Percentiles rank a stretch among this genome's conserved stretches.
These are phyloP conservation scores for Pinna nobilis DNA, from an alignment of 1,140 invertebrate genomes.

Conservation along the genomic window DNA sequence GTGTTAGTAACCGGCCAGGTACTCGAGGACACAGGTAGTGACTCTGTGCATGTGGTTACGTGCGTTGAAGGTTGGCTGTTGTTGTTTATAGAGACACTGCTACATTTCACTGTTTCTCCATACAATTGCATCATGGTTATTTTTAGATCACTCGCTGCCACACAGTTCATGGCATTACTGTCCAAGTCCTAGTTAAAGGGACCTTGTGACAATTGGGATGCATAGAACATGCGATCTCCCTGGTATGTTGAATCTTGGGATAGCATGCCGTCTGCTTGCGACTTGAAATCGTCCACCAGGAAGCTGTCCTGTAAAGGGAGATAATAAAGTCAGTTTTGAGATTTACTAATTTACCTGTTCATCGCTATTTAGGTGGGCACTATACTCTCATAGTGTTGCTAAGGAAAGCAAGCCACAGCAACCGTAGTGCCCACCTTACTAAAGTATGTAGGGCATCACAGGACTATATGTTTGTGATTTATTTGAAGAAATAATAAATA, in stretches of 20 bases:
- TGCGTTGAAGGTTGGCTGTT: conserved; percentile 11
- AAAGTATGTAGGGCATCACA: too few relatives aligned
- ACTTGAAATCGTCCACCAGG: conserved; percentile 90
- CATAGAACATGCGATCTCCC: conserved; percentile 83
- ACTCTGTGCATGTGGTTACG: conserved; percentile 4
- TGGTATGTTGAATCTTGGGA: conserved; percentile 97
- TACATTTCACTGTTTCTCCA: conserved; percentile 21
- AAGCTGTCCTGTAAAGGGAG: conserved; percentile 87
- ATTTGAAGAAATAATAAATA: too few relatives aligned
- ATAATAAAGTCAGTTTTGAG: conserved; percentile 17
- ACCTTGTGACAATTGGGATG: conserved; percentile 78
- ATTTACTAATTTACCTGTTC: too few relatives aligned
- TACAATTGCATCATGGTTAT: conserved; percentile 25
- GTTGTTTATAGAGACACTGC: conserved; percentile 14
- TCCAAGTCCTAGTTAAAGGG: conserved; percentile 69
- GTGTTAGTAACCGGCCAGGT: conserved; percentile 4
- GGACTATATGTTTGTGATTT: too few relatives aligned
- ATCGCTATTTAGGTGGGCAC: too few relatives aligned
- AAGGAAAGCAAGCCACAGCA: too few relatives aligned
- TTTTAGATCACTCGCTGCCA: conserved; percentile 15
- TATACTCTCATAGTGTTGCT: too few relatives aligned
- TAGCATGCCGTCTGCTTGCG: conserved; percentile 93
- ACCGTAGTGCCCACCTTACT: too few relatives aligned
- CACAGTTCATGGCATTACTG: conserved; percentile 6
- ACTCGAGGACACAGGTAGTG: neutral